These are phyloP conservation scores for Caenorhabditis parvicauda DNA, from an alignment of 2,888 invertebrate genomes.

Conservation along the genomic window DNA sequence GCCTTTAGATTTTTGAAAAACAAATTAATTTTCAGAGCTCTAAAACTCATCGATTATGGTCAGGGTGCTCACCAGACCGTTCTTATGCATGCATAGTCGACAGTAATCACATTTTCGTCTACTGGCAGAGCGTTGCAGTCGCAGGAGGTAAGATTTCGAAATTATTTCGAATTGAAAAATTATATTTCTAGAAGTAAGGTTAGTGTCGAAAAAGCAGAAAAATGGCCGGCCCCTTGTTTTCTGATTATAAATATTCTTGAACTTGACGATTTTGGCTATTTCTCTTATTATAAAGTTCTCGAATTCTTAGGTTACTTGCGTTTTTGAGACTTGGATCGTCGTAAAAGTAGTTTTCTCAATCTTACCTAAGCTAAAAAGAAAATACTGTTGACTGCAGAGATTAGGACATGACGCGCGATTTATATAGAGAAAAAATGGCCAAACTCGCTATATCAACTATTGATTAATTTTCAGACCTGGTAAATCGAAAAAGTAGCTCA, in stretches of 20 bases:
- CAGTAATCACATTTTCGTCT: slow-evolving; percentile 41
- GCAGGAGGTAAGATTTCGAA: slow-evolving; percentile 17
- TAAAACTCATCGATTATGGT: slow-evolving; percentile 23
- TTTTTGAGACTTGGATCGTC: too few relatives aligned
- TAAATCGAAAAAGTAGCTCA: slow-evolving; percentile 26
- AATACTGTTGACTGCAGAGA: not conserved
- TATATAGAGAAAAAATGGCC: too few relatives aligned
- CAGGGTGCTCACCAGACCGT: slow-evolving; percentile 33
- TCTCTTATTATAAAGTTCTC: too few relatives aligned
- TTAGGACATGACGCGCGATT: too few relatives aligned
- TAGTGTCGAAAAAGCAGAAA: too few relatives aligned
- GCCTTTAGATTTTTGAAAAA: too few relatives aligned
- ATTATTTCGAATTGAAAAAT: too few relatives aligned
- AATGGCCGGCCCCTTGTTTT: too few relatives aligned
- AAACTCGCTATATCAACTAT: not conserved
- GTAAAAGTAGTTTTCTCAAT: not conserved
- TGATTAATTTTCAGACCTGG: slow-evolving; percentile 15
- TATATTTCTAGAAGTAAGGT: too few relatives aligned
- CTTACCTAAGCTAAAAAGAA: not conserved
- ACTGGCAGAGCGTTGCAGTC: slow-evolving; percentile 39
- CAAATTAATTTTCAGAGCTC: slow-evolving; percentile 15
- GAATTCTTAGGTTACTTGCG: too few relatives aligned
- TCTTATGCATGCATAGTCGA: slow-evolving; percentile 41
- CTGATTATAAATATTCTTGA: too few relatives aligned
- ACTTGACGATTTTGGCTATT: too few relatives aligned